phyloP scores from a whole-genome alignment of 1,140 invertebrate species.

The Anagrus nilaparvatae region DNA sequence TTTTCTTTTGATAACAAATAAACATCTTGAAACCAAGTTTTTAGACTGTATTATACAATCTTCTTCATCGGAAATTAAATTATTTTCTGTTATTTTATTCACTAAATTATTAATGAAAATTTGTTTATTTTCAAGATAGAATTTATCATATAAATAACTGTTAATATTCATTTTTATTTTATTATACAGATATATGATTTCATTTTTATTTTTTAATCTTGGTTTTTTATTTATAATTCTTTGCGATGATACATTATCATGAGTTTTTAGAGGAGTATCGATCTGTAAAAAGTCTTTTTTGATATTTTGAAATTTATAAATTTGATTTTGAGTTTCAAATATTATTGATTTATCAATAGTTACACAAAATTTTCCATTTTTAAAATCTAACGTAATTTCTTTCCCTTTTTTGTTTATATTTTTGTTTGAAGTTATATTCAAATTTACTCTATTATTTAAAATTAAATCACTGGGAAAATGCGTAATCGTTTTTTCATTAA shows the following conservation, averaged over 20 bases:
- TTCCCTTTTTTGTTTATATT: neutral
- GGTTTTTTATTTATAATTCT: no score
- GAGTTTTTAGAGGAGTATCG: no score
- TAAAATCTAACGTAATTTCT: neutral
- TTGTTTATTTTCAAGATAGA: conserved; percentile 11
- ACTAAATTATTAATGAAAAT: conserved; percentile 15
- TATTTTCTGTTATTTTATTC: conserved; percentile 12
- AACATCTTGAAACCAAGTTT: conserved; percentile 3
- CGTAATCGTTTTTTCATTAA: conserved; percentile 9
- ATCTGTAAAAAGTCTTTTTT: no score
- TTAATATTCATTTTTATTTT: neutral
- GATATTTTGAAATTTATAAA: neutral
- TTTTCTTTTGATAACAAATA: conserved; percentile 4
- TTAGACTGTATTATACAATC: conserved; percentile 4
- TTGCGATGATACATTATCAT: no score
- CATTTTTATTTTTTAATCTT: no score
- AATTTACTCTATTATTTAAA: no score
- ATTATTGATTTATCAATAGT: conserved; percentile 2
- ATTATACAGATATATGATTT: no score
- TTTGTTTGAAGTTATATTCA: no score
- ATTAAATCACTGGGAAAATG: conserved; percentile 11
- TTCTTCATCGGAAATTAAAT: conserved; percentile 1
- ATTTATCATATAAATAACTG: conserved; percentile 4
- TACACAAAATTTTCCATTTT: neutral
- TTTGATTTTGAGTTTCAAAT: neutral